Evolutionary conservation across 2,113 vertebrate species (phyloP), one percentile per base, ranked within the genome.

Genomic region (Callopanchax toddi): DNA sequence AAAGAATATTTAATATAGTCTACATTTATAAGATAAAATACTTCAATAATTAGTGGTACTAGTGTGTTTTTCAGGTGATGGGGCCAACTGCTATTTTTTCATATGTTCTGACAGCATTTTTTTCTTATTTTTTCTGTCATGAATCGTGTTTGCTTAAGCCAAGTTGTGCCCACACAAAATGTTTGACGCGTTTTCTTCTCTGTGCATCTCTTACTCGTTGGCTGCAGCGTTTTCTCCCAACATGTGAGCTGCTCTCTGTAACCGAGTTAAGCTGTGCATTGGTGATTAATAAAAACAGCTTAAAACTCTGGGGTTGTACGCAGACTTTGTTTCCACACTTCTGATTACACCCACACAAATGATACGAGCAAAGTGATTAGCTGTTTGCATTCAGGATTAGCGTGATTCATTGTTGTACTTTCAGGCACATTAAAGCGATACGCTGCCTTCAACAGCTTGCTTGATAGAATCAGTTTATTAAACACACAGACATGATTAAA

Each of bases 351-450:
- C 22, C 26, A 29, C 6, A 51, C 7, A 57, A 46, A 43, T 44
- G 54, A 49, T 5, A 7, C 17, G 22, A 39, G 60, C 26, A 7
- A 20, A 15, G 11, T 32, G 39, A 71, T 67, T 39, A 45, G 58
- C 20, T 65, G 49, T 67, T 71, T 60, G 55, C 50, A 42, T 0
- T 68, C 18, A 9, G 32, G 71, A 76, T 65, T 54, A 66, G 3
- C 20, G 12, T 18, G 21, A 68, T 50, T 65, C 39, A 43, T 18
- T 15, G 45, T 45, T 39, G 44, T 55, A 32, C 44, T 45, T 61
- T 59, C 34, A 65, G 26, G 51, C 52, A 39, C 40, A 60, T 67
- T 43, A 52, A 59, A 49, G 3, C 8, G 11, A 18, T 4, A 26
- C 1, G 2, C 21, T 53, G 36, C 37, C 21, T 39, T n/a, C 57